Base-by-base conservation (phyloP, 1,140 invertebrate genomes). In the Drosophila lini region DNA sequence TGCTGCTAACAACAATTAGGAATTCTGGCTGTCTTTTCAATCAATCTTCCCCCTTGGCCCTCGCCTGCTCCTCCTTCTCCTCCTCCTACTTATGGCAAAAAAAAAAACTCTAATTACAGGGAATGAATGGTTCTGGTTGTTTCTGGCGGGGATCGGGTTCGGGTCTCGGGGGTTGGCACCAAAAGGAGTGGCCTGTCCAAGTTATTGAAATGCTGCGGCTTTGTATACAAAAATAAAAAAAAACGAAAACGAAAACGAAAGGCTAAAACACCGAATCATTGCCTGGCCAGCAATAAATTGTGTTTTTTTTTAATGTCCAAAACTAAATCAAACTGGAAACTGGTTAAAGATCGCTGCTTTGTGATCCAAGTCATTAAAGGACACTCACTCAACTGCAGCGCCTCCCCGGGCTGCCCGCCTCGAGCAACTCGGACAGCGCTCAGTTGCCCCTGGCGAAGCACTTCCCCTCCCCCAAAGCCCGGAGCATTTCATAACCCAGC, bases 1-100 rank as follows among this genome's bases (percentile, higher is more conserved):
- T 83, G 80, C 83, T 83, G 83, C 83, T 88, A 53, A 86, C 83
- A 86, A 86, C 83, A 86, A 89, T 83, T 88, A 88, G 83, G 83
- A 88, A 86, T 86, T 59, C 40, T 57, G 34, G n/a, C 64, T 67
- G 45, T 67, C 63, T 62, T 68, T 68, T 65, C 69, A 15, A 50
- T 60, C 36, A 32, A 50, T 38, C 15, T 28, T n/a, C n/a, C 28
- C 13, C 53, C 25, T 28, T 28, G 5, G 5, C 25, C 25, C 25
- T 28, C 25, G 25, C 25, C 25, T 28, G 25, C 25, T 28, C 25
- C 25, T 28, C 25, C 25, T 28, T 5, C 25, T 28, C 25, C 25
- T 28, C 25, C 25, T 28, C 25, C 25, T 28, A 6, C 25, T 55
- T 62, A 75, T 71, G 71, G 71, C 73, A 67, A 64, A n/a, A n/a